Conservation (phyloP, 2,888 invertebrate species). For the Dasypogon diadema region DNA sequence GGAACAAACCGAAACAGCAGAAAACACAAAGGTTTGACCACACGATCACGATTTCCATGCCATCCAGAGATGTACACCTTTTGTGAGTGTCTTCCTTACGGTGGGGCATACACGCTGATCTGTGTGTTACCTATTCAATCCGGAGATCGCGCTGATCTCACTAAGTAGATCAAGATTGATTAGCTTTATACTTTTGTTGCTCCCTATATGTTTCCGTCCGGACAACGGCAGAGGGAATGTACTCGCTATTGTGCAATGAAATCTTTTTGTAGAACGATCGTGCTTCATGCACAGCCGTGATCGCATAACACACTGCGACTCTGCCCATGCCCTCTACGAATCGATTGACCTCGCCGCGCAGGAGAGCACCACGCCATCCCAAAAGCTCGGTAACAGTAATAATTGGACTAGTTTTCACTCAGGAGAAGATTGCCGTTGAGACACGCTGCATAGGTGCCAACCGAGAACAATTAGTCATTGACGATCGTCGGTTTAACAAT, state of each 20-base stretch:
- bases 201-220: slow-evolving; percentile 21
- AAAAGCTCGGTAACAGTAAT: slow-evolving; percentile 1
- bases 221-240: neutral
- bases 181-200: slow-evolving; percentile 52
- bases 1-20: slow-evolving; percentile 47
- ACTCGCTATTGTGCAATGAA: slow-evolving; percentile 38
- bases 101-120: slow-evolving; percentile 36
- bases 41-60: slow-evolving; percentile 56
- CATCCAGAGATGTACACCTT: slow-evolving; percentile 53
- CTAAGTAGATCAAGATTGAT: slow-evolving; percentile 57
- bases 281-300: slow-evolving; percentile 49
- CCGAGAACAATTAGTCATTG: slow-evolving; percentile 39
- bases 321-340: slow-evolving; percentile 41
- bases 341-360: slow-evolving; percentile 52
- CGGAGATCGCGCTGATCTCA: slow-evolving; percentile 53
- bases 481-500: slow-evolving; percentile 10
- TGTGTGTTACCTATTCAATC: slow-evolving; percentile 46
- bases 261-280: slow-evolving; percentile 45
- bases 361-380: slow-evolving; percentile 11
- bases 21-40: slow-evolving; percentile 54
- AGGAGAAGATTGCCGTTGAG: neutral
- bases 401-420: slow-evolving; percentile 21
- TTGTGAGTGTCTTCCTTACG: slow-evolving; percentile 52
- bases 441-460: slow-evolving; percentile 31
- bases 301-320: slow-evolving; percentile 37